Base-by-base conservation (phyloP, 2,113 vertebrate species). In the Psephotus haematonotus region DNA sequence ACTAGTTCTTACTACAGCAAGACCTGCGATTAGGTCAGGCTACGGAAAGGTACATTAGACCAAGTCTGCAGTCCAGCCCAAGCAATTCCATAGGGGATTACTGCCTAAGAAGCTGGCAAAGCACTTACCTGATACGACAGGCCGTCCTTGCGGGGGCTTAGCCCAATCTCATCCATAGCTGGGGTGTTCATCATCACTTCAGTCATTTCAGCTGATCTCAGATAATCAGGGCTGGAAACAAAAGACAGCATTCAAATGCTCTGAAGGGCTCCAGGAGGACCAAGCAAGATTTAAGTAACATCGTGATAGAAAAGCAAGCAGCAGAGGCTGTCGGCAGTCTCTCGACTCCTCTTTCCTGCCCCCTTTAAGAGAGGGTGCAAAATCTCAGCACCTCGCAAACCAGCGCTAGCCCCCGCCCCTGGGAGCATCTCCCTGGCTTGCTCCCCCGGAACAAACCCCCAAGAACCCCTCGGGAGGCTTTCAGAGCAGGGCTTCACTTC, bases 141-240 rank as follows among this genome's bases (percentile, higher is more conserved):
- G 53, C 99, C 98, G 43, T 99, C 99, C 98, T 99, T 99, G 96
- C 98, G 98, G 94, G 99, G 98, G 87, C 94, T 99, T 96, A 99
- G 98, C 93, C 98, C 99, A 27, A 99, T 99, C 94, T 99, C 99
- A 57, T 99, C 99, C 98, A 99, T 99, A 83, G 99, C 97, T 92
- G 98, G 98, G 96, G 98, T 97, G 97, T 75, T 99, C 98, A 99
- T 99, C 98, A 99, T 99, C 98, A 99, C 99, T 97, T 99, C 99
- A 96, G 99, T 99, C 99, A 99, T 99, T 84, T 99, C 98, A 98
- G 98, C 97, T 70, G 98, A 97, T 97, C 98, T 98, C 98, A 99
- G 98, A 97, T 99, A 99, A 98, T 98, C 99, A 95, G 99, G 94
- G 98, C 99, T 99, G 98, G 86, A 95, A 89, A 97, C 55, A 96